Conservation (phyloP, 1,140 invertebrate genomes). For the Hestina assimilis region DNA sequence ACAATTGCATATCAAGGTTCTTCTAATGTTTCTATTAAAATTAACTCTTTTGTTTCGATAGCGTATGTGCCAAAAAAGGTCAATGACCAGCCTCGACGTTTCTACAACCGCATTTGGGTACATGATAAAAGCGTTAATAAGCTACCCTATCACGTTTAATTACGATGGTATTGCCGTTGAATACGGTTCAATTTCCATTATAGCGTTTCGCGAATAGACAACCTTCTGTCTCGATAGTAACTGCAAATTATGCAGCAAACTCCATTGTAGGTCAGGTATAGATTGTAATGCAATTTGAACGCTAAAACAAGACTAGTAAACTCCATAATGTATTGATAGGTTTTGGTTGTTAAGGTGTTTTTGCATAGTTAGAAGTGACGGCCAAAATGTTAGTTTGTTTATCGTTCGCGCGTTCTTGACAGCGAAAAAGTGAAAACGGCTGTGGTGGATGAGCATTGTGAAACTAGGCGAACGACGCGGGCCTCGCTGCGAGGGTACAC, state of each 20-base stretch:
- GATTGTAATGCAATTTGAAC: slow-evolving; percentile 50
- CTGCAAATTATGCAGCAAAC: slow-evolving; percentile 36
- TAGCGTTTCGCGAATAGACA: slow-evolving; percentile 38
- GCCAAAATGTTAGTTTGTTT: slow-evolving; percentile 76
- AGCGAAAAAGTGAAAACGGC: slow-evolving; percentile 78
- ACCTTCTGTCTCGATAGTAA: slow-evolving; percentile 49
- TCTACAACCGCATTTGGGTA: slow-evolving; percentile 57
- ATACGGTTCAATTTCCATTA: slow-evolving; percentile 58
- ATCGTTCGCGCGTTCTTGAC: slow-evolving; percentile 76
- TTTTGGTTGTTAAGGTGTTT: slow-evolving; percentile 37
- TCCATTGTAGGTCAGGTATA: slow-evolving; percentile 40
- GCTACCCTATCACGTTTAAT: slow-evolving; percentile 34
- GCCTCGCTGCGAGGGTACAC: slow-evolving; percentile 42
- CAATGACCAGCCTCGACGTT: slow-evolving; percentile 76
- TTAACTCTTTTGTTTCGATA: slow-evolving; percentile 72
- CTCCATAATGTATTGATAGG: slow-evolving; percentile 33
- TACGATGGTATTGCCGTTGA: slow-evolving; percentile 35
- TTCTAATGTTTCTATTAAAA: slow-evolving; percentile 64
- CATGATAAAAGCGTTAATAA: slow-evolving; percentile 49
- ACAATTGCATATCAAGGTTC: slow-evolving; percentile 59
- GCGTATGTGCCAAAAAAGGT: slow-evolving; percentile 74
- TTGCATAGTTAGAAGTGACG: slow-evolving; percentile 48
- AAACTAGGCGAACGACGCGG: slow-evolving; percentile 63
- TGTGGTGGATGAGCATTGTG: slow-evolving; percentile 66
- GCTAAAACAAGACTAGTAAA: slow-evolving; percentile 39